Conservation (phyloP, 2,113 vertebrate species). For the Sinosuthora webbiana region DNA sequence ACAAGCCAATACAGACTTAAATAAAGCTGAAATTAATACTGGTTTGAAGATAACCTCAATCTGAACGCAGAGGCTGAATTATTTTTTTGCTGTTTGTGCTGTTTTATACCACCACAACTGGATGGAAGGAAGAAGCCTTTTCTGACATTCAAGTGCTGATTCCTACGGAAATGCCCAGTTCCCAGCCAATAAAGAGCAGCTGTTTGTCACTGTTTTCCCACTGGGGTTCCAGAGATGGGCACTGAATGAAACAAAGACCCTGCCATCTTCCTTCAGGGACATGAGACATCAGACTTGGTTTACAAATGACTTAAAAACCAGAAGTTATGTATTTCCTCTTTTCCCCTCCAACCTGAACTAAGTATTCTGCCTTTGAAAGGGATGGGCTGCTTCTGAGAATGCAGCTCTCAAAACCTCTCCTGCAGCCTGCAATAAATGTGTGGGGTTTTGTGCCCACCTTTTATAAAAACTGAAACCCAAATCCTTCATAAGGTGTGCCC, state of each 20-base stretch:
- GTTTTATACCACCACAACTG: neutral
- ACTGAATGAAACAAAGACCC: neutral
- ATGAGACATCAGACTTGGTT: neutral
- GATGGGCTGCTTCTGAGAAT: neutral
- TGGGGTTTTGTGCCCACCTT: neutral
- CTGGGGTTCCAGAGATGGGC: neutral
- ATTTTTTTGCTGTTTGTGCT: neutral
- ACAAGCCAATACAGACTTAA: slow-evolving; percentile 10
- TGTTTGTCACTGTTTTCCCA: neutral
- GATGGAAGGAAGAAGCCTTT: neutral
- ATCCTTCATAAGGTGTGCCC: neutral
- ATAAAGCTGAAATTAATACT: slow-evolving; percentile 1
- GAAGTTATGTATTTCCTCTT: neutral
- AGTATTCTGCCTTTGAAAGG: neutral
- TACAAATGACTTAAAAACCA: neutral
- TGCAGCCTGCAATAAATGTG: neutral
- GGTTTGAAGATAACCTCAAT: neutral
- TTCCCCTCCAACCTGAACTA: neutral
- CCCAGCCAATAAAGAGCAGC: neutral
- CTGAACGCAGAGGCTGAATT: neutral
- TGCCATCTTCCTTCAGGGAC: neutral
- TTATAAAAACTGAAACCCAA: neutral
- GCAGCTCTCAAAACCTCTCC: neutral
- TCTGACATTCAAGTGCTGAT: neutral
- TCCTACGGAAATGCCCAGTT: neutral